Conservation (phyloP, 2,113 vertebrate genomes). For the Acrocephalus arundinaceus region DNA sequence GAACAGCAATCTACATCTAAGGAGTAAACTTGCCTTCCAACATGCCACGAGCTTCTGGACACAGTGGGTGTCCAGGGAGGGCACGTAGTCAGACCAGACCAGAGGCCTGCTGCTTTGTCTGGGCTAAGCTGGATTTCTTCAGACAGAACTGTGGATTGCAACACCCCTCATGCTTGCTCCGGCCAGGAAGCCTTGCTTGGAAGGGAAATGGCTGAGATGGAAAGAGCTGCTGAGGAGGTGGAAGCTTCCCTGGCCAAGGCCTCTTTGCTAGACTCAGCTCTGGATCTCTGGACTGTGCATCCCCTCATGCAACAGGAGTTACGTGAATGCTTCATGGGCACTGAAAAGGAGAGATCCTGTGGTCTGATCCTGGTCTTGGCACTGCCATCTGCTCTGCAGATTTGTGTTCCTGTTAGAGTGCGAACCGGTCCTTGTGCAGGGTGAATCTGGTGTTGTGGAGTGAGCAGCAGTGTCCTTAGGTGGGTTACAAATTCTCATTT, state of each 20-base stretch:
- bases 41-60: neutral
- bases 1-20: neutral
- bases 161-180: neutral
- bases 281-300: neutral
- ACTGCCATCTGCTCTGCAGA: neutral
- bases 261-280: neutral
- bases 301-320: accelerated
- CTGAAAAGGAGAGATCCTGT: neutral
- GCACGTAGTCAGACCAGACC: neutral
- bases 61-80: neutral
- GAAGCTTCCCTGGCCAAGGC: neutral
- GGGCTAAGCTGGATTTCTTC: conserved; percentile 39
- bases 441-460: neutral
- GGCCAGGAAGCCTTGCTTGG: neutral
- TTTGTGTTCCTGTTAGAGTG: accelerated
- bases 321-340: neutral
- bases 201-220: neutral
- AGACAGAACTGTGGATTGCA: conserved; percentile 32
- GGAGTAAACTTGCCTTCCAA: neutral
- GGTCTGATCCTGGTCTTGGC: neutral
- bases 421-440: neutral
- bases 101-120: neutral
- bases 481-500: neutral
- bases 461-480: neutral
- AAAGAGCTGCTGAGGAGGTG: neutral